Base-by-base conservation (phyloP, 1,140 invertebrate species). In the Manduca sexta region DNA sequence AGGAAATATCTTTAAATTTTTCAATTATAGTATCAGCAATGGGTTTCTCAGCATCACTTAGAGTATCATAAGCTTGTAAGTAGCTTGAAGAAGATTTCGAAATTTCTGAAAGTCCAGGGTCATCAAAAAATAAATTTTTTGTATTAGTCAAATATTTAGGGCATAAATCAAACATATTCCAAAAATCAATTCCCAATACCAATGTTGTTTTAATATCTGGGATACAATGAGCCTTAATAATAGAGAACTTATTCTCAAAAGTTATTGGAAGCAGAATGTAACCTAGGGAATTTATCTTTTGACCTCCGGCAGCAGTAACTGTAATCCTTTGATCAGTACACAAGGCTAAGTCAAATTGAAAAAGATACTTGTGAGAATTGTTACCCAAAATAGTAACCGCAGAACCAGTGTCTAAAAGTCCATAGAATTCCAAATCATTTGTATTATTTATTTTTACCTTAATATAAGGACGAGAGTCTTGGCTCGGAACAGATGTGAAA, bases 151-250 rank as follows among this genome's bases (percentile, higher is more conserved):
- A 10, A 43, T 54, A 52, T 49, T 52, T 29, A 17, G 46, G 40
- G 47, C 49, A 53, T 7, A 53, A 12, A 15, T 43, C 7, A 39
- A 39, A 39, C 3, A 14, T 39, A 14, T 15, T 39, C 15, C 37
- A 15, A 44, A 63, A 63, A 31, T 63, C 59, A 7, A 54, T 35
- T 5, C 59, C n/a, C n/a, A n/a, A n/a, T n/a, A n/a, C n/a, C n/a
- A n/a, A n/a, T n/a, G n/a, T n/a, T n/a, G n/a, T n/a, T 55, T 38
- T 57, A 41, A 59, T 14, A 3, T 41, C 26, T 16, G 56, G 56
- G 10, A 58, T 34, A 3, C 55, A 17, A 35, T 45, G 49, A 16
- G 49, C 33, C 31, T 52, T 55, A 7, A 63, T 31, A 10, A 52
- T 11, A 16, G 45, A 44, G 16, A 18, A 44, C 34, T 48, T 10